Base-by-base conservation (phyloP, 1,140 invertebrate species). In the Maconellicoccus hirsutus region DNA sequence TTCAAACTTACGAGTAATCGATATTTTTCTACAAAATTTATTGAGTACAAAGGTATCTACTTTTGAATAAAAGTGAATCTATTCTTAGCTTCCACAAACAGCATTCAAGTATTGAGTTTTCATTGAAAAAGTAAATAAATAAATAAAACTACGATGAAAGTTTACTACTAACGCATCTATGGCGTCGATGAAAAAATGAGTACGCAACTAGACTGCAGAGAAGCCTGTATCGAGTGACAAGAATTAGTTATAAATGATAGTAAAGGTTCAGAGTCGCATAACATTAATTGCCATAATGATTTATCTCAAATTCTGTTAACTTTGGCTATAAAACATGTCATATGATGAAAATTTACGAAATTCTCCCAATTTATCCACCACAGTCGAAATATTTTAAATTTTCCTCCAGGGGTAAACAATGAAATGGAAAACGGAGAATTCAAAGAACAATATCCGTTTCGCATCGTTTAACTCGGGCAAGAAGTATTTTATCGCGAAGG, bases 371-470 rank as follows among this genome's bases (percentile, higher is more conserved):
- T 52, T 52, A 52, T 52, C 42, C n/a, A 52, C 42, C n/a, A 14
- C 42, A 19, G 42, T 16, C 42, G 42, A 52, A 52, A 52, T 52
- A 52, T 52, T 52, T 52, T 52, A 52, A 52, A 52, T 52, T 52
- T 52, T 52, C 42, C 42, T 52, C 42, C 6, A 52, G 42, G 42
- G 42, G 16, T 52, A 52, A 52, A 52, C 42, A 52, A 52, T 52
- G n/a, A 52, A 52, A 52, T 52, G 42, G 42, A 52, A 52, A 52
- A 52, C 42, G 42, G 42, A 52, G 42, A 52, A 52, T 52, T 52
- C 42, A 52, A 52, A 52, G 42, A 52, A 52, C 42, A 52, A 52
- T 52, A 52, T 52, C 42, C 42, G 42, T 52, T 52, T 52, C 42
- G 42, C 42, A 52, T 52, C 42, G 42, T 52, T 52, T 52, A 52